Conservation (phyloP, 2,113 vertebrate genomes). For the Nibea coibor region DNA sequence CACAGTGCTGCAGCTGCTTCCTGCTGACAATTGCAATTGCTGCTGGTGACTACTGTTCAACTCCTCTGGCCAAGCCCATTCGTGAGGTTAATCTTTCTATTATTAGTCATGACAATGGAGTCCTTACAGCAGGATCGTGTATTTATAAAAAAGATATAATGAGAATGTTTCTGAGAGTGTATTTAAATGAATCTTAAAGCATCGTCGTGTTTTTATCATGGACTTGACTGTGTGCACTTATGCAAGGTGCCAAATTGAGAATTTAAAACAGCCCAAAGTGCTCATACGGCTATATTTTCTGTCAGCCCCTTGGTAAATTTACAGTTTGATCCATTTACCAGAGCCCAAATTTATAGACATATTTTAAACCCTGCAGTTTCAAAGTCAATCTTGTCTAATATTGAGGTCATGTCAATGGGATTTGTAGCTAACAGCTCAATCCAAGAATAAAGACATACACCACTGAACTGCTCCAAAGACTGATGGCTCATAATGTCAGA, state of each 20-base stretch:
- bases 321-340: background rate
- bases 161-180: background rate
- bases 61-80: background rate
- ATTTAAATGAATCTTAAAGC: background rate
- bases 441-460: background rate
- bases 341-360: background rate
- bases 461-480: background rate
- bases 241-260: background rate
- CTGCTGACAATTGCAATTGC: background rate
- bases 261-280: background rate
- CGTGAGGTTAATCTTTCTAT: background rate
- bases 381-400: background rate
- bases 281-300: background rate
- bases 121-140: background rate
- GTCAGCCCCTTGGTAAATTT: background rate
- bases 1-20: background rate
- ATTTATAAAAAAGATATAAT: background rate
- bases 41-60: background rate
- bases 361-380: background rate
- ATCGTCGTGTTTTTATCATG: background rate
- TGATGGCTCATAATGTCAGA: background rate
- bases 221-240: no score
- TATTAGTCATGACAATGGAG: background rate
- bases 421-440: slow-evolving; percentile 5
- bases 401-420: background rate